Base-by-base conservation (phyloP, 2,888 invertebrate genomes). In the Drosophila tanythrix region DNA sequence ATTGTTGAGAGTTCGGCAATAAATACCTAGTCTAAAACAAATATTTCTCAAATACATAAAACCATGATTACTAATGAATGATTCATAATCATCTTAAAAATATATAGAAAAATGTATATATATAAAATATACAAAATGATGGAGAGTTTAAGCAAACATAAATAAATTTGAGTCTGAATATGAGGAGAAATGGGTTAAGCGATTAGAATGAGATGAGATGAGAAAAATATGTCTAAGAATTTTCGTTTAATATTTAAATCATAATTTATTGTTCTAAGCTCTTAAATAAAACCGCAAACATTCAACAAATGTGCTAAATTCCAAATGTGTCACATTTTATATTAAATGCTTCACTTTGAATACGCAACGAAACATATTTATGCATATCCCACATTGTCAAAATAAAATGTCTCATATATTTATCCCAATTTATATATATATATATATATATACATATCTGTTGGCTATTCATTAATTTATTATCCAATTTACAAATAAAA, bases 401-500 rank as follows among this genome's bases (percentile, higher is more conserved):
- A 18, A 18, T 18, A 27, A 18, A 11, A 10, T 27, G 10, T 27
- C 18, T 50, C 18, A 25, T 50, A 50, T 50, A 25, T 46, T 46
- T 15, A 8, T 8, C 46, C 46, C 46, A 46, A 15, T 46, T 46
- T 46, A 46, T 15, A 25, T 8, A 2, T 21, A 2, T 46, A 21
- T 36, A 13, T 13, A 35, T 0, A 5, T 46, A 0, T 46, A 1
- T 21, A 36, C 5, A 5, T 46, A 15, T 53, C 3, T 40, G 8
- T 15, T 15, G 36, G 10, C n/a, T 10, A 46, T 52, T 38, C 36
- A 61, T 55, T 51, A 59, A 76, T 43, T 65, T 48, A 52, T 2
- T 40, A 18, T 36, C n/a, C 48, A 48, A 79, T 69, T 74, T 29
- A 74, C 46, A 27, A 59, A 52, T 63, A 7, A n/a, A 51, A 18